These are phyloP conservation scores for Gallinago media DNA, from an alignment of 2,113 vertebrate species.

Conservation along the genomic window DNA sequence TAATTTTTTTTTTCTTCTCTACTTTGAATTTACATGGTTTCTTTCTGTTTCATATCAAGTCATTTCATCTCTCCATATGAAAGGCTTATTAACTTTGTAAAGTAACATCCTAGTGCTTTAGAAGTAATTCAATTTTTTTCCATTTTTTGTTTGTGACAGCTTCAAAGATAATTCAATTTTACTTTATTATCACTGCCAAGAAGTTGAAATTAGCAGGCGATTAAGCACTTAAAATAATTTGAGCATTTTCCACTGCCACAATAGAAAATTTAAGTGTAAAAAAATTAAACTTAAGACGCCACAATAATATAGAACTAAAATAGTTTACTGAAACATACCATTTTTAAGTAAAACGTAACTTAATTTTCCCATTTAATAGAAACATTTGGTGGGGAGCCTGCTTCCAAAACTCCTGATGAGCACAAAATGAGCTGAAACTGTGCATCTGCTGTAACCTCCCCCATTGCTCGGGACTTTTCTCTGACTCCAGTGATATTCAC, in stretches of 20 bases:
- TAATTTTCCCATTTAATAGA: background rate
- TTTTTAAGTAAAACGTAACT: background rate
- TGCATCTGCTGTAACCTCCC: background rate
- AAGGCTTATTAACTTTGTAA: slow-evolving; percentile 44
- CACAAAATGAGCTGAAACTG: background rate
- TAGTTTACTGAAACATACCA: background rate
- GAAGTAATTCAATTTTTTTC: background rate
- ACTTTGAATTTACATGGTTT: background rate
- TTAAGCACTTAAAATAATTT: slow-evolving; percentile 42
- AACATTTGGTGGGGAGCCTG: background rate
- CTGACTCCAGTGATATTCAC: background rate
- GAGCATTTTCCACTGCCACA: background rate
- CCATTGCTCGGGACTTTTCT: background rate
- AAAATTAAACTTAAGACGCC: background rate
- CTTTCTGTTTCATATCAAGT: slow-evolving; percentile 8
- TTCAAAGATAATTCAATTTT: slow-evolving; percentile 45
- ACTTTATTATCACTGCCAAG: slow-evolving; percentile 36
- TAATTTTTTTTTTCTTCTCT: background rate
- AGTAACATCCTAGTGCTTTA: slow-evolving; percentile 27
- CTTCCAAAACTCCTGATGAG: background rate
- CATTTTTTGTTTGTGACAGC: background rate
- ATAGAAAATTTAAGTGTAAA: background rate
- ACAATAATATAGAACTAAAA: background rate
- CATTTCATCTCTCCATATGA: slow-evolving; percentile 5
- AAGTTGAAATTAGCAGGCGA: slow-evolving; percentile 37